A percentile compares a stretch with the other conserved stretches of the same genome.
Evolutionary conservation across 2,888 invertebrate species (phyloP).

Genomic region (Drosophila multiciliata): DNA sequence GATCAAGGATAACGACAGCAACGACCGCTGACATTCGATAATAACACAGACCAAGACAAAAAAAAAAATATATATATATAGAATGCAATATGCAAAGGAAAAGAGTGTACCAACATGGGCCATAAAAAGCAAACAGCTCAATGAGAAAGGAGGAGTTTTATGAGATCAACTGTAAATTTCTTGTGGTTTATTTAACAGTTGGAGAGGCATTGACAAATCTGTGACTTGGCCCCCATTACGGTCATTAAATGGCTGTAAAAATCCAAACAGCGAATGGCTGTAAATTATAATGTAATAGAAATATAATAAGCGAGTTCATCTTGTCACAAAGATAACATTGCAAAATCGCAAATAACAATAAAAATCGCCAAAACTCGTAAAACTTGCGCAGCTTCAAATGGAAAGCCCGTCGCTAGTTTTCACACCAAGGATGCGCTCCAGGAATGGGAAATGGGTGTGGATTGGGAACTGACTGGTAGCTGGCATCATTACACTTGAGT

Average conservation of each 20-base stretch:
- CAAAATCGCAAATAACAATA: constrained; percentile 45
- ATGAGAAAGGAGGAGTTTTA: constrained; percentile 58
- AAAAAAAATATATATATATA: background rate
- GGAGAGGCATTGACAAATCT: constrained; percentile 64
- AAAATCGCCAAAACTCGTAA: constrained; percentile 61
- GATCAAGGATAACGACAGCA: constrained; percentile 57
- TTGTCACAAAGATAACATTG: constrained; percentile 52
- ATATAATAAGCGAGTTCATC: constrained; percentile 70
- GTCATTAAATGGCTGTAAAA: constrained; percentile 68
- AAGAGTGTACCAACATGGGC: constrained; percentile 12
- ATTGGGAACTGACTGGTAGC: constrained; percentile 17
- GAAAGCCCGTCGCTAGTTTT: constrained; percentile 68
- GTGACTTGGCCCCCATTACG: constrained; percentile 33
- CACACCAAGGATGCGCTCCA: constrained; percentile 49
- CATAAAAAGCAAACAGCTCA: constrained; percentile 74
- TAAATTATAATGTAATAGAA: constrained; percentile 77
- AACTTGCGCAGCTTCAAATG: constrained; percentile 44
- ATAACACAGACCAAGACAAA: constrained; percentile 44
- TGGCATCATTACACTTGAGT: constrained; percentile 80
- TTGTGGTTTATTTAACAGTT: constrained; percentile 52
- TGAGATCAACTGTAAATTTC: constrained; percentile 49
- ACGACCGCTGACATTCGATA: constrained; percentile 54
- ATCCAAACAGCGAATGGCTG: constrained; percentile 62
- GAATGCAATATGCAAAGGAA: background rate
- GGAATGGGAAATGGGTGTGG: constrained; percentile 2